These are phyloP conservation scores for Aythya fuligula DNA, from an alignment of 2,797 vertebrate genomes.

Conservation along the genomic window DNA sequence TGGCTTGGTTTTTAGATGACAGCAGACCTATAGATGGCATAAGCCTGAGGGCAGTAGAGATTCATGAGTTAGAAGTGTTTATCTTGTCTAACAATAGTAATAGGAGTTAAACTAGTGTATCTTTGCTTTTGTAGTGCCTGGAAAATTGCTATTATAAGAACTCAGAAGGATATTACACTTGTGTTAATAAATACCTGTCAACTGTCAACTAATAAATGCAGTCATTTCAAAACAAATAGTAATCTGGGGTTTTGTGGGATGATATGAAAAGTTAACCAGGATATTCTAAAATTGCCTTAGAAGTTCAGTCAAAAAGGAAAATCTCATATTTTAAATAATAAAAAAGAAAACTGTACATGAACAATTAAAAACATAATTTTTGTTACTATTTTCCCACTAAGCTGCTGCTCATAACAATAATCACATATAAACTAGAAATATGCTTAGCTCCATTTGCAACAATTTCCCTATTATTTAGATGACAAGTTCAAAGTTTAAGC, in stretches of 20 bases:
- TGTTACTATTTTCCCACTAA: background rate
- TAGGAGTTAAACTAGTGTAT: background rate
- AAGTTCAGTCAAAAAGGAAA: background rate
- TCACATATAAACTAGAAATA: background rate
- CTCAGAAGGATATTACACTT: background rate
- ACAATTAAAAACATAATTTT: background rate
- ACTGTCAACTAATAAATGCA: background rate
- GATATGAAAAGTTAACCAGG: background rate
- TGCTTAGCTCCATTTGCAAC: background rate
- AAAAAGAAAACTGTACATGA: background rate
- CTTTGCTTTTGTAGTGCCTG: background rate
- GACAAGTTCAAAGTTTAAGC: slow-evolving; percentile 16
- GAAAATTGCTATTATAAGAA: background rate
- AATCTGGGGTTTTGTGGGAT: background rate
- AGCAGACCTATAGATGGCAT: background rate
- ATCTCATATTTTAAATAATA: background rate
- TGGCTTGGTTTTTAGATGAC: background rate
- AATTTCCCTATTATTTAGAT: background rate
- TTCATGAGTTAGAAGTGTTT: background rate
- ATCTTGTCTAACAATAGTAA: background rate
- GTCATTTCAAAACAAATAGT: background rate
- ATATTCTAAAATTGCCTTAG: background rate
- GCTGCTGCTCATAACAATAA: background rate
- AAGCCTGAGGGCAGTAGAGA: background rate
- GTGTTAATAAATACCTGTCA: background rate